A percentile compares a stretch with the other conserved stretches of the same genome.
Conservation (phyloP, 2,888 invertebrate species). For the Drosophila suboccidentalis region DNA sequence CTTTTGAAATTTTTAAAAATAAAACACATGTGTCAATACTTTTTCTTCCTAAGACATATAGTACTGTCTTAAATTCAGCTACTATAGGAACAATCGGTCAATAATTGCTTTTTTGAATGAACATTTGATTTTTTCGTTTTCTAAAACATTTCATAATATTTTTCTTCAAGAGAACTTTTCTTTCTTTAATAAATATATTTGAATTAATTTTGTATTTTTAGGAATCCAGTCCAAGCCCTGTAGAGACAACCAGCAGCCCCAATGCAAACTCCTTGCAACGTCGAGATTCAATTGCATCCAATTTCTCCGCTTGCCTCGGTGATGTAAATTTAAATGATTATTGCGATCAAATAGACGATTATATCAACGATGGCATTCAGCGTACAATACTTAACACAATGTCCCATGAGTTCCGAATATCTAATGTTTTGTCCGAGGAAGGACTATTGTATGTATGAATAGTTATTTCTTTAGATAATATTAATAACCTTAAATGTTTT, state of each 20-base stretch:
- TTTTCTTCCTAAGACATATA: no score
- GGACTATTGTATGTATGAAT: conserved; percentile 59
- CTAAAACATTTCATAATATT: no score
- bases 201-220: conserved; percentile 13
- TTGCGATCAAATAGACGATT: conserved; percentile 18
- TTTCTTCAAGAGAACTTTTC: no score
- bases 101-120: no score
- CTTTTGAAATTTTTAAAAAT: no score
- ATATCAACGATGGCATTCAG: conserved; percentile 26
- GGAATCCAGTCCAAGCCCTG: background rate
- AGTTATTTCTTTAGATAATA: background rate
- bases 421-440: conserved; percentile 29
- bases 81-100: no score
- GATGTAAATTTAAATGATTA: conserved; percentile 5
- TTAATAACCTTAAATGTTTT: background rate
- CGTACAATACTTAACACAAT: conserved; percentile 44
- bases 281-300: conserved; percentile 45
- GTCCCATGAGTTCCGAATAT: conserved; percentile 49
- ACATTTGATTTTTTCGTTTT: no score
- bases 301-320: conserved; percentile 17
- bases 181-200: background rate
- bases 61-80: no score
- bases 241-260: background rate
- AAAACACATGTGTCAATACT: no score
- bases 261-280: conserved; percentile 12